Evolutionary conservation across 2,113 vertebrate genomes (phyloP).

Genomic region (Delphinapterus leucas): DNA sequence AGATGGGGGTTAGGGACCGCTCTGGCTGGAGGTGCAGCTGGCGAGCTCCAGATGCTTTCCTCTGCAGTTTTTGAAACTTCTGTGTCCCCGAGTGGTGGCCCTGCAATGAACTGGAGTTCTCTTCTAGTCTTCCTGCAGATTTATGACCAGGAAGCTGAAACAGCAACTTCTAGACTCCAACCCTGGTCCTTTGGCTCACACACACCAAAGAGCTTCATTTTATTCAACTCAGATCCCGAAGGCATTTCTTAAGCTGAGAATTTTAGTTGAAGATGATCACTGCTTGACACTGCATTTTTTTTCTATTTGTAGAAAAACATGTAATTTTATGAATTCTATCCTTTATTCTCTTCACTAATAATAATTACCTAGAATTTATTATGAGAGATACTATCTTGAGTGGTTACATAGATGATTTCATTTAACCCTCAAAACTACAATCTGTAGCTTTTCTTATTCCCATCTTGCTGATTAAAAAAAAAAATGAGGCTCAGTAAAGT

Average conservation of each 20-base stretch:
- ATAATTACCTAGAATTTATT: neutral
- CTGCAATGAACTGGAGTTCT: neutral
- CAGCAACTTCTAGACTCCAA: neutral
- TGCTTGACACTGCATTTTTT: neutral
- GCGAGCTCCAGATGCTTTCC: neutral
- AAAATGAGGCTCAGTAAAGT: neutral
- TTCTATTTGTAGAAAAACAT: neutral
- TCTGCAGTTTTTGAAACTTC: neutral
- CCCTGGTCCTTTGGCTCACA: neutral
- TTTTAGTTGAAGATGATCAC: neutral
- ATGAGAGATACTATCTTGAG: neutral
- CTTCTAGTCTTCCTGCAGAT: neutral
- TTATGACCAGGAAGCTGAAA: neutral
- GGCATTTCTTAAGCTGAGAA: neutral
- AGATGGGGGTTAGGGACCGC: neutral
- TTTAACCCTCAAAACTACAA: neutral
- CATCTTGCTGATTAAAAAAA: neutral
- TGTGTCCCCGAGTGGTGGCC: neutral
- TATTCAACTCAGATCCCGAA: neutral
- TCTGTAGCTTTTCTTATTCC: neutral
- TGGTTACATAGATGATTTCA: neutral
- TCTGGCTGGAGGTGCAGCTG: neutral
- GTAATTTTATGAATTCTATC: neutral
- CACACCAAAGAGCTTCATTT: neutral
- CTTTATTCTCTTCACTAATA: neutral